Conservation (phyloP, 2,888 invertebrate species). For the Cheiracanthium punctorium region DNA sequence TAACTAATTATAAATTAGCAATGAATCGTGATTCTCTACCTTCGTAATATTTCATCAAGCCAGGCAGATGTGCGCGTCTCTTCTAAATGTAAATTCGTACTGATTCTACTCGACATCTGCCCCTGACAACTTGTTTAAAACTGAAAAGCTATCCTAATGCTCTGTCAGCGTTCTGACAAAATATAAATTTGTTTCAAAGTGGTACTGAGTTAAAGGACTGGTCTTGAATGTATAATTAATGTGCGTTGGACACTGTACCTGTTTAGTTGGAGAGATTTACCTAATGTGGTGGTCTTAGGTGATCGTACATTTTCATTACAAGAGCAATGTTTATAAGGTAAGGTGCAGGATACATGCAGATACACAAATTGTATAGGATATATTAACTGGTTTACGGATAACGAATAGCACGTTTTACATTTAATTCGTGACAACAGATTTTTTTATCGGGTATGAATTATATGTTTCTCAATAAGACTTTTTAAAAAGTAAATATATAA, state of each 20-base stretch:
- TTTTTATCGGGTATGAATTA: no score
- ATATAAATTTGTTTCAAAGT: slow-evolving; percentile 10
- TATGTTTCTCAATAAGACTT: no score
- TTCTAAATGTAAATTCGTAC: slow-evolving; percentile 2
- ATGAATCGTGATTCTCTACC: background rate
- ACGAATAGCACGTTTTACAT: no score
- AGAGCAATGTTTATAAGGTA: no score
- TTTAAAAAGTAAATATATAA: no score
- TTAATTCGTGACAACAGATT: no score
- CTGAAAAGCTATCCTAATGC: slow-evolving; percentile 3
- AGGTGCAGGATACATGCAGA: no score
- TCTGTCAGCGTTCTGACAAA: slow-evolving; percentile 5
- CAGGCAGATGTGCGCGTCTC: background rate
- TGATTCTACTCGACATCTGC: background rate
- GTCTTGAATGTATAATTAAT: background rate
- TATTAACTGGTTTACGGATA: no score
- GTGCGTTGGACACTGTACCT: background rate
- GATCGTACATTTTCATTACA: no score
- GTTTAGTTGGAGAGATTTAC: no score
- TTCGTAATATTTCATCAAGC: background rate
- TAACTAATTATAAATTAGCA: background rate
- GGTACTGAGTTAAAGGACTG: background rate
- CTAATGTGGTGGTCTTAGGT: no score
- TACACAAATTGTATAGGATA: no score
- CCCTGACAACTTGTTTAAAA: slow-evolving; percentile 10